A percentile compares a stretch with the other conserved stretches of the same genome.
phyloP scores from a whole-genome alignment of 2,888 invertebrate genomes.

The Conchocele bisecta region DNA sequence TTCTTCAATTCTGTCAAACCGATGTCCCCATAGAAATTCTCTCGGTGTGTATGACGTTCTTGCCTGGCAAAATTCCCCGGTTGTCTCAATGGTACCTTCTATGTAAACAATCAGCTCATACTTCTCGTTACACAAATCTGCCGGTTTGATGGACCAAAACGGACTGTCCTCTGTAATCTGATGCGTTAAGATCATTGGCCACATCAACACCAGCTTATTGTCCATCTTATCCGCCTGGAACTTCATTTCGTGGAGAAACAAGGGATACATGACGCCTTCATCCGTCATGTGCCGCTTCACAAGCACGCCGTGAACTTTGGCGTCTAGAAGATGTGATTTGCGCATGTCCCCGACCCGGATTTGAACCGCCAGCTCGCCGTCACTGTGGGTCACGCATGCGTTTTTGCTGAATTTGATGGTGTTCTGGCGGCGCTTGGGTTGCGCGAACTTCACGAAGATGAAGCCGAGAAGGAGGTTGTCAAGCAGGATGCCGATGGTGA shows the following conservation, averaged over 20 bases:
- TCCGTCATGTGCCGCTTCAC: slow-evolving; percentile 67
- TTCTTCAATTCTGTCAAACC: slow-evolving; percentile 75
- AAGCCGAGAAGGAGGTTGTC: slow-evolving; percentile 89
- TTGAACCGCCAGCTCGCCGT: slow-evolving; percentile 77
- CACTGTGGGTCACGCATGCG: slow-evolving; percentile 90
- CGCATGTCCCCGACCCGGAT: slow-evolving; percentile 83
- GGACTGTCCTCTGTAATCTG: slow-evolving; percentile 95
- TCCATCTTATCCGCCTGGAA: slow-evolving; percentile 95
- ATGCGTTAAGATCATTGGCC: slow-evolving; percentile 98
- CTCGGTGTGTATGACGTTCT: slow-evolving; percentile 83
- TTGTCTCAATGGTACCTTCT: slow-evolving; percentile 95
- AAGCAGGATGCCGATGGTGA: slow-evolving; percentile 92
- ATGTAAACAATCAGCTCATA: slow-evolving; percentile 98
- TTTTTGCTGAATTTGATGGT: slow-evolving; percentile 93
- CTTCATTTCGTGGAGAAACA: slow-evolving; percentile 94
- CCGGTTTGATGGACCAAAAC: slow-evolving; percentile 93
- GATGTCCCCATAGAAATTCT: slow-evolving; percentile 80
- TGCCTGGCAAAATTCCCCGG: slow-evolving; percentile 85
- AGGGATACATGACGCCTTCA: slow-evolving; percentile 72
- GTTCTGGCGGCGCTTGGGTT: slow-evolving; percentile 97
- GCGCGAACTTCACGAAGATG: slow-evolving; percentile 95
- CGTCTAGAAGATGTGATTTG: slow-evolving; percentile 85
- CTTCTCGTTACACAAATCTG: slow-evolving; percentile 88
- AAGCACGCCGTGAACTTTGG: slow-evolving; percentile 82
- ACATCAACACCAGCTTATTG: slow-evolving; percentile 97